phyloP scores from a whole-genome alignment of 2,888 invertebrate species.

The Palloptera scutellata region DNA sequence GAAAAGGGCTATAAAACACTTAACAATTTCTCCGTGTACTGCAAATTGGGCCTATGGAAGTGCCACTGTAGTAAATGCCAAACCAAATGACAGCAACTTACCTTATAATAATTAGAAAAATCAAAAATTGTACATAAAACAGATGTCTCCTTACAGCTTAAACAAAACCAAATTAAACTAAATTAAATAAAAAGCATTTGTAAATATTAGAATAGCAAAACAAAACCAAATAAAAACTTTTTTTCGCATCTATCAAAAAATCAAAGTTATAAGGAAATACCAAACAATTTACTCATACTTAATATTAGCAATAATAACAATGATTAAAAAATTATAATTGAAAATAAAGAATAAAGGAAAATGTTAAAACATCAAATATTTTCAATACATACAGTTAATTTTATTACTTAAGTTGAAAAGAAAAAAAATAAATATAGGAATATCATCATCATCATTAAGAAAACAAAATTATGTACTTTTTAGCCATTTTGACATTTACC shows the following conservation, averaged over 20 bases:
- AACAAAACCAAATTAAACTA: conserved; percentile 9
- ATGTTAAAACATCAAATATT: neutral
- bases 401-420: neutral
- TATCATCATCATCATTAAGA: neutral
- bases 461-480: too few relatives aligned
- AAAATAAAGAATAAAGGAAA: neutral
- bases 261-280: neutral
- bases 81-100: too few relatives aligned
- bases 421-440: conserved; percentile 5
- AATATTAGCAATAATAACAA: neutral
- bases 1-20: too few relatives aligned
- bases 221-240: conserved; percentile 10
- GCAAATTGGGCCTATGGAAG: too few relatives aligned
- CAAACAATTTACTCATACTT: neutral
- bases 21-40: too few relatives aligned
- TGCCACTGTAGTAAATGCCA: too few relatives aligned
- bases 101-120: neutral
- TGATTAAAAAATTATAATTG: neutral
- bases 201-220: conserved; percentile 6
- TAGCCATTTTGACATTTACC: too few relatives aligned
- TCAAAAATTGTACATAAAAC: neutral
- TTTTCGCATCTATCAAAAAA: conserved; percentile 7
- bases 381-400: neutral
- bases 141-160: neutral
- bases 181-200: conserved; percentile 3